Evolutionary conservation across 2,797 vertebrate genomes (phyloP).

Genomic region (Antrozous pallidus): DNA sequence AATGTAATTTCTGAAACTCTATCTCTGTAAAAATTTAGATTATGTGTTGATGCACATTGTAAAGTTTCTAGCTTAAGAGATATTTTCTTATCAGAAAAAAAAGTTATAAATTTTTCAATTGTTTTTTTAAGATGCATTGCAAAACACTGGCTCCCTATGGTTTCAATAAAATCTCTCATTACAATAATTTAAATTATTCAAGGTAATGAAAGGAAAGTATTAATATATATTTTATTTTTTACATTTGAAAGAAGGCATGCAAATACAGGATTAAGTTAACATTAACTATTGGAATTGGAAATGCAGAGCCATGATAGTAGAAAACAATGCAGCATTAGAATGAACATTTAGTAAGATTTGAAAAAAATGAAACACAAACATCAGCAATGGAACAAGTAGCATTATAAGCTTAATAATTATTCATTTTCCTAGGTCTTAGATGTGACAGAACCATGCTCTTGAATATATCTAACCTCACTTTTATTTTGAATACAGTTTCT

Average conservation of each 20-base stretch:
- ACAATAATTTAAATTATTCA: neutral
- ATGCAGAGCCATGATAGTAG: neutral
- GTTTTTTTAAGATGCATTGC: neutral
- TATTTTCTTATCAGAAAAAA: neutral
- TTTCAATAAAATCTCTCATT: neutral
- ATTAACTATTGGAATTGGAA: neutral
- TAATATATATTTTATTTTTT: neutral
- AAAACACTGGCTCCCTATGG: neutral
- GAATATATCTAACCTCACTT: neutral
- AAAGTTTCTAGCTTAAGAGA: neutral
- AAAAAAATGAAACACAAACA: neutral
- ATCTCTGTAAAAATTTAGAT: neutral
- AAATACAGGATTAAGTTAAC: neutral
- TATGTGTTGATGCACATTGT: neutral
- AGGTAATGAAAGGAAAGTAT: neutral
- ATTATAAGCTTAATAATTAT: neutral
- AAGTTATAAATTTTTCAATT: neutral
- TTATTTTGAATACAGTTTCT: neutral
- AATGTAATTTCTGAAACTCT: neutral
- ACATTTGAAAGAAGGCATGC: neutral
- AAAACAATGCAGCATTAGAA: neutral
- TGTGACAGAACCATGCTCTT: neutral
- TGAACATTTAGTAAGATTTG: neutral
- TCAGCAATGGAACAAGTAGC: neutral
- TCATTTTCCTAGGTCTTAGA: neutral